Evolutionary conservation across 2,797 vertebrate species (phyloP).

Genomic region (Hydrolagus colliei): DNA sequence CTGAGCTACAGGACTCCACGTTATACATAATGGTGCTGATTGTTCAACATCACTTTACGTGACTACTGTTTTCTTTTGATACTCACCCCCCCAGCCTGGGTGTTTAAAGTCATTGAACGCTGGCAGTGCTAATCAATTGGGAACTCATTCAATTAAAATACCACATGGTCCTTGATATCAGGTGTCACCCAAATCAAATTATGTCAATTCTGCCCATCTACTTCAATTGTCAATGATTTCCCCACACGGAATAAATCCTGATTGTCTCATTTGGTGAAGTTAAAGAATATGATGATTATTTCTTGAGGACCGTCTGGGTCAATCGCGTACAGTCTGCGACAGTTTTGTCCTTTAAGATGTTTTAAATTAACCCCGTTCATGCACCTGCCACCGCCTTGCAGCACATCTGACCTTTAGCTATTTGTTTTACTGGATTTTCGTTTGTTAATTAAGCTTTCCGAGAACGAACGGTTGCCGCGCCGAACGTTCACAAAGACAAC

Average conservation of each 20-base stretch:
- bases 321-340: background rate
- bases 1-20: too few species aligned
- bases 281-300: conserved; percentile 24
- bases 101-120: conserved; percentile 32
- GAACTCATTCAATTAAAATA: conserved; percentile 33
- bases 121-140: conserved; percentile 37
- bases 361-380: background rate
- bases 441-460: background rate
- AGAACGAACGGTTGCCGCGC: background rate
- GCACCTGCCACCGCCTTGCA: background rate
- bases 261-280: background rate
- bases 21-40: conserved; percentile 5
- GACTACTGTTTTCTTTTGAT: conserved; percentile 30
- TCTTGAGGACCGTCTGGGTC: background rate
- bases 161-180: conserved; percentile 37
- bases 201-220: background rate
- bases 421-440: background rate
- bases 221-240: conserved; percentile 9
- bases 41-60: background rate
- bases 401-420: background rate
- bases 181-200: conserved; percentile 38
- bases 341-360: too few species aligned
- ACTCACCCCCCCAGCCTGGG: conserved; percentile 36
- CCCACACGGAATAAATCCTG: background rate
- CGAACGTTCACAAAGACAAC: background rate